phyloP scores from a whole-genome alignment of 2,113 vertebrate species.

The Centropus unirufus region DNA sequence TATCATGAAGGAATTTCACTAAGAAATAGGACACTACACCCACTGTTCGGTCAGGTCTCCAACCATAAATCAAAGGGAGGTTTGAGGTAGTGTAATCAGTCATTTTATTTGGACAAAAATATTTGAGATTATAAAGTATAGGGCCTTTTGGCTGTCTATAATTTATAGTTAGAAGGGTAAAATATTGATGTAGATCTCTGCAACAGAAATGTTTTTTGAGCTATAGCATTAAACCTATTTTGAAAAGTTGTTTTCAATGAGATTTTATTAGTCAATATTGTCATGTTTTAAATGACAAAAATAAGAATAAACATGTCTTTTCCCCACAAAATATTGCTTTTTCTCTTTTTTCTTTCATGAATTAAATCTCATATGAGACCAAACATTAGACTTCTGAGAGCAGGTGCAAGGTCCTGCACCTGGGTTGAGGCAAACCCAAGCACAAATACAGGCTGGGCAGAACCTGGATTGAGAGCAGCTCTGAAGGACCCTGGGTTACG shows the following conservation, averaged over 20 bases:
- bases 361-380: not conserved
- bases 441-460: too few species aligned
- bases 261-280: not conserved
- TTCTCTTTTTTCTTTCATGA: not conserved
- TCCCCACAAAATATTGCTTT: not conserved
- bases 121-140: not conserved
- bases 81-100: not conserved
- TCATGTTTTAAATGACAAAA: not conserved
- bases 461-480: too few species aligned
- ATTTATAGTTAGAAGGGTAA: not conserved
- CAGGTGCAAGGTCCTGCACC: too few species aligned
- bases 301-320: not conserved
- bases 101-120: not conserved
- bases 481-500: too few species aligned
- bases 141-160: not conserved
- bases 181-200: not conserved
- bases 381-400: not conserved
- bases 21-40: not conserved
- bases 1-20: not conserved
- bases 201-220: not conserved
- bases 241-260: not conserved
- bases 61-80: not conserved
- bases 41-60: not conserved
- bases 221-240: not conserved
- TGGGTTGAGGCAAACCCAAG: too few species aligned